Percentiles rank a stretch among this genome's conserved stretches.
Conservation (phyloP, 2,797 vertebrate genomes). For the Chaetodon trifasciatus region DNA sequence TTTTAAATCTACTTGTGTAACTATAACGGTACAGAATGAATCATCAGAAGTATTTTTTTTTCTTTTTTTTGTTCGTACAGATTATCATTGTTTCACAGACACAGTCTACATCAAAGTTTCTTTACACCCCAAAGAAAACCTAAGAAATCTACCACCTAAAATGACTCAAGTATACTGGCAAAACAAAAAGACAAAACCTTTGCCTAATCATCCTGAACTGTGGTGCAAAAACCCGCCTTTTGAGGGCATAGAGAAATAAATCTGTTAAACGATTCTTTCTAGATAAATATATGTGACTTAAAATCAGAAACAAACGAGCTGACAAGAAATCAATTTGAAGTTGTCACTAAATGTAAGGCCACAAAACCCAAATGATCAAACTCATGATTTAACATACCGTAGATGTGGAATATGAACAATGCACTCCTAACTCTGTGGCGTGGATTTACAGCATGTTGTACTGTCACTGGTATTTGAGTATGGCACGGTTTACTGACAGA, state of each 20-base stretch:
- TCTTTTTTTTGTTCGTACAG: constrained; percentile 47
- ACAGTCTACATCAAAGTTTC: constrained; percentile 75
- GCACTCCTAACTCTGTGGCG: constrained; percentile 19
- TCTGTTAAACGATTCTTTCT: constrained; percentile 53
- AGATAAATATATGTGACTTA: constrained; percentile 57
- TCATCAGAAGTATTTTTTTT: constrained; percentile 46
- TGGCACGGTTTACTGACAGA: constrained; percentile 64
- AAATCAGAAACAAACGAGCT: constrained; percentile 32
- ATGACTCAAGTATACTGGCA: constrained; percentile 60
- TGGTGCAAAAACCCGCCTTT: constrained; percentile 50
- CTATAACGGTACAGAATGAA: constrained; percentile 79
- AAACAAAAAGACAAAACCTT: constrained; percentile 54
- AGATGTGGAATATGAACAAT: constrained; percentile 53
- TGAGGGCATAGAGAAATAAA: constrained; percentile 58
- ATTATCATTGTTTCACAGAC: constrained; percentile 75
- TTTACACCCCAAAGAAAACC: constrained; percentile 62
- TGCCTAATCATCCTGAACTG: constrained; percentile 38
- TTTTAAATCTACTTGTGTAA: constrained; percentile 71
- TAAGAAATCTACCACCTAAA: constrained; percentile 62
- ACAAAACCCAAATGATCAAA: constrained; percentile 79
- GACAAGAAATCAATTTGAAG: constrained; percentile 38
- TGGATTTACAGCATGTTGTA: constrained; percentile 36
- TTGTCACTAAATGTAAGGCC: constrained; percentile 80
- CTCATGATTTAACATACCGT: constrained; percentile 48
- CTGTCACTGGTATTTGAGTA: constrained; percentile 46